A percentile compares a stretch with the other conserved stretches of the same genome.
Evolutionary conservation across 2,797 vertebrate species (phyloP).

Genomic region (Hyperoplus immaculatus): DNA sequence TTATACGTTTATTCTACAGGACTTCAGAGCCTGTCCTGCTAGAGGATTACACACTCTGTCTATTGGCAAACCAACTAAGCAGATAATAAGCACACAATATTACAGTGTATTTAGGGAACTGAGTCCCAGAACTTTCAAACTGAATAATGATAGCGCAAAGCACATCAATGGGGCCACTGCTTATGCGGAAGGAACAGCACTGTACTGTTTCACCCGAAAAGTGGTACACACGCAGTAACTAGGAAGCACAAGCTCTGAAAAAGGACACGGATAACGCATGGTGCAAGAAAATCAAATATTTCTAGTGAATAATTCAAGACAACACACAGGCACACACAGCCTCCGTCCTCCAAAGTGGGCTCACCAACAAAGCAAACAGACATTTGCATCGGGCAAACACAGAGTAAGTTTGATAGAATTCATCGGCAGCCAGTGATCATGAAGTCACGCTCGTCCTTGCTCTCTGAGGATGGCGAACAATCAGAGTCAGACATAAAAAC

Average conservation of each 20-base stretch:
- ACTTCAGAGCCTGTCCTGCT: slow-evolving; percentile 30
- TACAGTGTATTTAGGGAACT: slow-evolving; percentile 62
- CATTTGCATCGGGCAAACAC: slow-evolving; percentile 73
- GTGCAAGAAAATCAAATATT: slow-evolving; percentile 61
- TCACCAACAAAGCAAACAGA: slow-evolving; percentile 75
- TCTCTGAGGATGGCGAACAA: slow-evolving; percentile 59
- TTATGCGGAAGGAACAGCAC: slow-evolving; percentile 30
- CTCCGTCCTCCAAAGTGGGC: slow-evolving; percentile 63
- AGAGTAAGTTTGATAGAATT: slow-evolving; percentile 68
- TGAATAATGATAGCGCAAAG: slow-evolving; percentile 67
- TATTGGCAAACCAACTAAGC: slow-evolving; percentile 64
- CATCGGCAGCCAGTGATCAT: slow-evolving; percentile 67
- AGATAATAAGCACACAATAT: slow-evolving; percentile 68
- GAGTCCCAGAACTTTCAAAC: slow-evolving; percentile 73
- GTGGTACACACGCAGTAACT: slow-evolving; percentile 11
- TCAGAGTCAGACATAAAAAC: slow-evolving; percentile 42
- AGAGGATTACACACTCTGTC: slow-evolving; percentile 52
- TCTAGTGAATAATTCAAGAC: slow-evolving; percentile 70
- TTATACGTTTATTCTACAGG: not conserved
- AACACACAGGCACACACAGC: slow-evolving; percentile 27
- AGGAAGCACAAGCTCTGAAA: slow-evolving; percentile 12
- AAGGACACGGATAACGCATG: slow-evolving; percentile 33
- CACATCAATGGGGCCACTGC: slow-evolving; percentile 52
- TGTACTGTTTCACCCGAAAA: slow-evolving; percentile 17
- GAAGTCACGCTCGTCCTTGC: slow-evolving; percentile 60